Base-by-base conservation (phyloP, 2,888 invertebrate species). In the Corbicula japonica region DNA sequence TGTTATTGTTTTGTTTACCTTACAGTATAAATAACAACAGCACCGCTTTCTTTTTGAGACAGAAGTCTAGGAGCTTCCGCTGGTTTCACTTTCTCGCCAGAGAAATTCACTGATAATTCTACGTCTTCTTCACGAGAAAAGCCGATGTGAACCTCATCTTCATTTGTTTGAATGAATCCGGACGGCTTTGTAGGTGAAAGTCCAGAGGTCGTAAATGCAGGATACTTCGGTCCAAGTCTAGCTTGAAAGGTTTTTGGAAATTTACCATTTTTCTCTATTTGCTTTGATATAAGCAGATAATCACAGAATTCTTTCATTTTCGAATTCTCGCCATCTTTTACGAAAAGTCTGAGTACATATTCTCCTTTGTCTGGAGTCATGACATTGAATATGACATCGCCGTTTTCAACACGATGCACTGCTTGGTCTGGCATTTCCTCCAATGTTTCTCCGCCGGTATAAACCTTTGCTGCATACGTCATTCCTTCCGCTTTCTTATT, bases 301-400 rank as follows among this genome's bases (percentile, higher is more conserved):
- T 84, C 84, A 61, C 86, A 86, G 26, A 87, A 76, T 69, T 87
- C 85, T 28, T 70, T 71, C 12, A 65, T 68, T 15, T 74, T 74
- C 46, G 66, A 68, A 21, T 34, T 54, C n/a, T 80, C 79, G 1
- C 69, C 74, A 8, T 80, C 68, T 18, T 80, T 76, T 41, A 76
- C 80, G 32, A 79, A 77, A 35, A 87, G 34, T 65, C 83, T 81
- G 10, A 87, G 66, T 28, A 86, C 81, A 50, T 84, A 87, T 83
- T 87, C 86, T 1, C 86, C 87, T 28, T 66, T 65, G 10, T 75
- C 60, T 1, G 86, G 87, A 4, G 85, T 83, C 62, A 78, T 78
- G 2, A 79, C 81, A 52, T 87, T 86, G 32, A 87, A 84, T 26
- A 85, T 84, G 66, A 86, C 80, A 66, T 85, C 86, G 68, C 85